Percentiles rank a stretch among this genome's conserved stretches.
phyloP scores from a whole-genome alignment of 2,113 vertebrate genomes.

The Perca schrenkii region DNA sequence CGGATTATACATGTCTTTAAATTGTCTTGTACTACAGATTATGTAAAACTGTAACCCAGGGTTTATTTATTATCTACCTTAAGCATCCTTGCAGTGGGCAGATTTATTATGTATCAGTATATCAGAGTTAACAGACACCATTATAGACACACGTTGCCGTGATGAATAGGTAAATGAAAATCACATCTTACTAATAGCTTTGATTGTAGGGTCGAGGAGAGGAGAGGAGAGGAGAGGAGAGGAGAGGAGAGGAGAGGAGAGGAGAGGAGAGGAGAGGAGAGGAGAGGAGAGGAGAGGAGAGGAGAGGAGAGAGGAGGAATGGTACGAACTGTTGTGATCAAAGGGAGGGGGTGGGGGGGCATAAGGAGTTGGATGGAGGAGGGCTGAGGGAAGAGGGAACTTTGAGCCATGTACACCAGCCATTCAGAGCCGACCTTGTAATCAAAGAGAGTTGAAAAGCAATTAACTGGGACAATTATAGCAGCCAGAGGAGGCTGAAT shows the following conservation, averaged over 20 bases:
- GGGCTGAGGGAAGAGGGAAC: constrained; percentile 37
- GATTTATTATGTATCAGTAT: constrained; percentile 39
- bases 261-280: constrained; percentile 2
- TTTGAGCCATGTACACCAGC: constrained; percentile 76
- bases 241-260: not conserved
- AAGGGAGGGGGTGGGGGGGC: not conserved
- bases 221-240: too few relatives aligned
- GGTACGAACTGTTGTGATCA: constrained; percentile 5
- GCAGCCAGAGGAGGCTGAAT: constrained; percentile 86
- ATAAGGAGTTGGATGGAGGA: constrained; percentile 31
- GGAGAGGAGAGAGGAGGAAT: not conserved
- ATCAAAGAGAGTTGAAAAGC: constrained; percentile 90
- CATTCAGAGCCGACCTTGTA: constrained; percentile 89
- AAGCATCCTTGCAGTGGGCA: not conserved
- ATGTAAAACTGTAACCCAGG: not conserved
- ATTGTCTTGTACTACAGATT: not conserved
- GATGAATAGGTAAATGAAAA: constrained; percentile 86
- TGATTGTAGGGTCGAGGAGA: constrained; percentile 16
- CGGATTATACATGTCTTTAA: not conserved
- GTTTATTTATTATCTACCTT: not conserved
- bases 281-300: too few relatives aligned
- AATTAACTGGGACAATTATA: constrained; percentile 91
- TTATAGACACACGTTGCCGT: constrained; percentile 76
- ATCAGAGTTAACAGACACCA: constrained; percentile 49
- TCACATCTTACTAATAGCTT: constrained; percentile 80